These are phyloP conservation scores for Venustaconcha ellipsiformis DNA, from an alignment of 1,140 invertebrate genomes.

Conservation along the genomic window DNA sequence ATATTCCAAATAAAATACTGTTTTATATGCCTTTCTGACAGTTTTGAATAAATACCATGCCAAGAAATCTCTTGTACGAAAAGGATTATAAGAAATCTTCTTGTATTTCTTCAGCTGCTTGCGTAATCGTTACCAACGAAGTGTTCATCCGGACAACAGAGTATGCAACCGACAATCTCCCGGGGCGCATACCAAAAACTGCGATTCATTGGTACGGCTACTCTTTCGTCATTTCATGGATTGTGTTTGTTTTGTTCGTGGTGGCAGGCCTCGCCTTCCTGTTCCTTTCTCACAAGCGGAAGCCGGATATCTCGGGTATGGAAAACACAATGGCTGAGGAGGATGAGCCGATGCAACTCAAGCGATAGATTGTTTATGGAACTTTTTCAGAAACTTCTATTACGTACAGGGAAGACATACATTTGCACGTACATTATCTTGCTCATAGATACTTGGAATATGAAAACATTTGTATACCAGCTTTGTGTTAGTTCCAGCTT, in stretches of 20 bases:
- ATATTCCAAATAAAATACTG: too few species aligned
- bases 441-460: too few species aligned
- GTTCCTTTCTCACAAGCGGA: slow-evolving; percentile 79
- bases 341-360: slow-evolving; percentile 78
- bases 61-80: too few species aligned
- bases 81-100: slow-evolving; percentile 9
- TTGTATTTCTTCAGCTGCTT: slow-evolving; percentile 73
- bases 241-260: slow-evolving; percentile 81
- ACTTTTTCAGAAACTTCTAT: too few species aligned
- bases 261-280: slow-evolving; percentile 80
- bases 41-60: too few species aligned
- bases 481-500: too few species aligned
- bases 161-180: slow-evolving; percentile 76
- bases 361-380: slow-evolving; percentile 7
- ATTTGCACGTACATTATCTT: too few species aligned
- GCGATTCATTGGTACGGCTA: slow-evolving; percentile 73
- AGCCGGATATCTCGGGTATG: slow-evolving; percentile 78
- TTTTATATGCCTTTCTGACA: too few species aligned
- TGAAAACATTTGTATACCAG: too few species aligned
- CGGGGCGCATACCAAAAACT: slow-evolving; percentile 78
- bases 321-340: slow-evolving; percentile 85
- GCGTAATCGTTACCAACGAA: slow-evolving; percentile 83
- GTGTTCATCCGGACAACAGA: slow-evolving; percentile 81
- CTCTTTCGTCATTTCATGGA: slow-evolving; percentile 84
- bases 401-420: too few species aligned